Evolutionary conservation across 1,140 invertebrate genomes (phyloP).

Genomic region (Micrasema minimum): DNA sequence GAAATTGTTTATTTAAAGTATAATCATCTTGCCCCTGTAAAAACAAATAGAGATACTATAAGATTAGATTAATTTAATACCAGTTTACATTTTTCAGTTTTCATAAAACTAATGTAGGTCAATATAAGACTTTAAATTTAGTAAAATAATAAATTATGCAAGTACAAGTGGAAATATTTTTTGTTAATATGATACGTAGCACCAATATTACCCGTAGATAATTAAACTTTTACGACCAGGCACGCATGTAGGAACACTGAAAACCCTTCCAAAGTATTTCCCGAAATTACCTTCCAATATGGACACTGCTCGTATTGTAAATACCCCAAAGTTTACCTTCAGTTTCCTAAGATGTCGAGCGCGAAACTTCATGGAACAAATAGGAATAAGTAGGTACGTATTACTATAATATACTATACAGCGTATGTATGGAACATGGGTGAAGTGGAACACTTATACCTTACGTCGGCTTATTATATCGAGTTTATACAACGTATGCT

Average conservation of each 20-base stretch:
- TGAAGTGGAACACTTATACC: conserved; percentile 22
- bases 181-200: no score
- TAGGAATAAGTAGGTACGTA: background rate
- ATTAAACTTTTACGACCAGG: conserved; percentile 26
- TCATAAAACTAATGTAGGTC: no score
- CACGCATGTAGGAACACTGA: conserved; percentile 10
- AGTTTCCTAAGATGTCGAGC: conserved; percentile 50
- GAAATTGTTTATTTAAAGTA: no score
- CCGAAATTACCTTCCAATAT: conserved; percentile 32
- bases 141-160: no score
- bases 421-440: background rate
- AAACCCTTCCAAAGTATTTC: conserved; percentile 16
- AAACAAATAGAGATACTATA: no score
- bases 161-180: no score
- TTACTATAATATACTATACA: background rate
- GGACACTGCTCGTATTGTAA: conserved; percentile 33
- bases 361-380: conserved; percentile 32
- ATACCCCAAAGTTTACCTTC: conserved; percentile 42
- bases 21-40: no score
- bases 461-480: conserved; percentile 42
- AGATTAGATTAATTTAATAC: no score
- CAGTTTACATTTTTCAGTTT: no score
- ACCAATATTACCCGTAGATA: background rate
- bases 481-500: conserved; percentile 51
- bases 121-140: no score